phyloP scores from a whole-genome alignment of 64 coral and sea anemone genomes.

The Montipora cactus region DNA sequence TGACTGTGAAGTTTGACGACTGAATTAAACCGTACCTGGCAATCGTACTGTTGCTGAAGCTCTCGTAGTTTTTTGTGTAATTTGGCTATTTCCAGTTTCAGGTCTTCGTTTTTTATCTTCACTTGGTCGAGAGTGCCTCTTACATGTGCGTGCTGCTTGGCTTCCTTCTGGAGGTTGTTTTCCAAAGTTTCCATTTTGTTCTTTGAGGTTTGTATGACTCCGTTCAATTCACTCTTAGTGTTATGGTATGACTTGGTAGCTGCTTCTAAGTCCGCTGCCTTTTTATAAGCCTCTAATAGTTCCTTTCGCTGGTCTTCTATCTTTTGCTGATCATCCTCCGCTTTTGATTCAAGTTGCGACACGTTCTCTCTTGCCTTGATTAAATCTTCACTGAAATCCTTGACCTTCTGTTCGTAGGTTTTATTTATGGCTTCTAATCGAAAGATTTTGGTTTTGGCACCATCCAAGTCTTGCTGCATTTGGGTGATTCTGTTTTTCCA shows the following conservation, averaged over 20 bases:
- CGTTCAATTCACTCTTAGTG: conserved; percentile 74
- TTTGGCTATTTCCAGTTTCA: conserved; percentile 83
- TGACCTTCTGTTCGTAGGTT: conserved; percentile 82
- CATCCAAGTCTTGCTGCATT: conserved; percentile 80
- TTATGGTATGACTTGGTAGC: conserved; percentile 78
- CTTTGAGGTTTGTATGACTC: conserved; percentile 76
- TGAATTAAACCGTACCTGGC: conserved; percentile 33
- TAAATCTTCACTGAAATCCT: conserved; percentile 81
- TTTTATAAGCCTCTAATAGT: conserved; percentile 83
- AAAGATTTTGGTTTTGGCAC: conserved; percentile 77
- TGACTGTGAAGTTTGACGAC: too few species aligned
- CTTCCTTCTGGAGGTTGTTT: conserved; percentile 91
- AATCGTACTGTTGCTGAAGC: conserved; percentile 83
- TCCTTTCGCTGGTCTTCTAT: conserved; percentile 89
- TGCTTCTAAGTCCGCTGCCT: conserved; percentile 88
- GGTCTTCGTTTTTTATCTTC: conserved; percentile 83
- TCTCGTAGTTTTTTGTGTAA: conserved; percentile 89
- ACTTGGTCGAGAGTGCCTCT: conserved; percentile 83
- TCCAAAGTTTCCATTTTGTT: conserved; percentile 84
- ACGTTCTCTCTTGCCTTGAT: conserved; percentile 90
- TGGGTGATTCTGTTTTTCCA: conserved; percentile 88
- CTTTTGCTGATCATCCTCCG: conserved; percentile 76
- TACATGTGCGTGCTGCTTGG: conserved; percentile 90
- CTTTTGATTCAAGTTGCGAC: conserved; percentile 77
- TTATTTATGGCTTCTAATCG: conserved; percentile 81